Base-by-base conservation (phyloP, 2,113 vertebrate species). In the Oreamnos americanus region DNA sequence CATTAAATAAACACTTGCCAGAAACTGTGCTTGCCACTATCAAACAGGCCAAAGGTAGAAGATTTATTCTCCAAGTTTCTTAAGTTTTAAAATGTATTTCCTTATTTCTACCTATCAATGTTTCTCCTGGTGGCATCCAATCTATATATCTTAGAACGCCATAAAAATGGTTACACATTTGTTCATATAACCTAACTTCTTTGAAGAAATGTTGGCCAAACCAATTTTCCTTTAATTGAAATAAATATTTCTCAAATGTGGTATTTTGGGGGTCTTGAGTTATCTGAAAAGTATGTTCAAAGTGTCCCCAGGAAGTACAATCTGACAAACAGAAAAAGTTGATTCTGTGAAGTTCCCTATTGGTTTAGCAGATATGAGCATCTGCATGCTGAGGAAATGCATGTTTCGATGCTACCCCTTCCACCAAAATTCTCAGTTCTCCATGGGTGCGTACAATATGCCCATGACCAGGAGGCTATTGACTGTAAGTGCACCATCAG, bases 1-100 rank as follows among this genome's bases (percentile, higher is more conserved):
- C 33, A 85, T 90, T 96, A 96, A 92, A 87, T 82, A 92, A 78
- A 83, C 55, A 91, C 74, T 51, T 92, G 3, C 28, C 90, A 90
- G 60, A 45, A 9, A 49, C 25, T 85, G 33, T 23, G 16, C 10
- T 94, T 51, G 11, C 28, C 79, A 57, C 45, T 62, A 16, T 60
- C 39, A 95, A 91, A 74, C 17, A 71, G 51, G 39, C 25, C 13
- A 39, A 90, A 89, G 7, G 86, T 64, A 7, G 8, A 84, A 79
- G 39, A 85, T 84, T 62, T 36, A 25, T 47, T 94, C 16, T 92
- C n/a, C 30, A 90, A 71, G 33, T 53, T 94, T 86, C 47, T 43
- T 33, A 71, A 58, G 2, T 84, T 96, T 94, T 94, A 57, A 91
- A 91, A 82, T 21, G 2, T 81, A 28, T 90, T 88, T 84, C 58